Evolutionary conservation across 1,140 invertebrate genomes (phyloP), one percentile per base, ranked within the genome.

Genomic region (Branchinecta lindahli): DNA sequence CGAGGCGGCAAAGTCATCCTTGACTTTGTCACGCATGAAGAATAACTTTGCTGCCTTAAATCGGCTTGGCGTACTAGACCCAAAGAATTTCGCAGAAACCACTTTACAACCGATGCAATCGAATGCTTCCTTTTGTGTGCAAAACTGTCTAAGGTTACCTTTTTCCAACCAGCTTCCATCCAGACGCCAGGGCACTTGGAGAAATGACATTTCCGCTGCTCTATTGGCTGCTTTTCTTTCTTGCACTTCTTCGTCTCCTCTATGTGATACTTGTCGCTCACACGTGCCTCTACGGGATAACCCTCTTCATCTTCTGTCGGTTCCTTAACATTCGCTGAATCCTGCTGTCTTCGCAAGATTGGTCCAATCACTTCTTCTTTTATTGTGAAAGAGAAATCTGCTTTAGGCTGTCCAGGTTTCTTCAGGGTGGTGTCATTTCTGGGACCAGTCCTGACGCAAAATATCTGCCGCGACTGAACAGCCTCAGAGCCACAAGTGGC

Each of bases 401-500:
- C 69, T 20, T n/a, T 45, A 61, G 44, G 15, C 47, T 7, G 20
- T 18, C 69, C 9, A 20, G 7, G 20, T 66, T 69, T 67, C 46
- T n/a, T 33, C 18, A 66, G 45, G 12, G 10, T 46, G 8, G 46
- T 21, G 33, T 70, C 44, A 45, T 70, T 20, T 47, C 46, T 18
- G 21, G 73, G 20, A 46, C 75, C 61, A 46, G 77, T 77, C 45
- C 80, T 83, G 8, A 88, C 80, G 76, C 87, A 88, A 75, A 83
- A 86, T 9, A 87, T 75, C 75, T 84, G 81, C 69, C 86, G 80
- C 70, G 81, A 77, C 75, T 87, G 85, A 0, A 82, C 72, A 0
- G 87, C 86, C 8, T 75, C 72, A 20, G 77, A 76, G 8, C 85
- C 86, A 73, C 86, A 87, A 4, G 83, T 84, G 6, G 81, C 79